phyloP scores from a whole-genome alignment of 2,888 invertebrate species.

The Nomada flava region DNA sequence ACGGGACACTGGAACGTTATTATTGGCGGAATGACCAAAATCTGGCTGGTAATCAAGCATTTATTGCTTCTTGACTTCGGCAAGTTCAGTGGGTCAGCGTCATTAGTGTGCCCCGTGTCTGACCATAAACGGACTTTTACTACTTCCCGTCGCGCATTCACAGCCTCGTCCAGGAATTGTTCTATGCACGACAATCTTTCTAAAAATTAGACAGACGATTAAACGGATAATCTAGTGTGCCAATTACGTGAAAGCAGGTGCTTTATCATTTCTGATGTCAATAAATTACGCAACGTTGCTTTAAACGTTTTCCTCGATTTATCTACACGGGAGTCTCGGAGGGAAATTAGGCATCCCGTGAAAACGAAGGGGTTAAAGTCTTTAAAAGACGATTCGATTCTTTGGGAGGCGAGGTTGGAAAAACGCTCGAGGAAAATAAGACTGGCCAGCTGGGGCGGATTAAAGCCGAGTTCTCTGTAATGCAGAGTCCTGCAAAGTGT shows the following conservation, averaged over 20 bases:
- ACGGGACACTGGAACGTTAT: constrained; percentile 15
- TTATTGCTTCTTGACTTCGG: constrained; percentile 39
- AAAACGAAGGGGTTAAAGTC: background rate
- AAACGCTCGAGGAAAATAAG: constrained; percentile 62
- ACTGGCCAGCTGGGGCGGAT: constrained; percentile 54
- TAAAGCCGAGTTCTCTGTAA: constrained; percentile 58
- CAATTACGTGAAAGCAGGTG: background rate
- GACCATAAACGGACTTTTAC: constrained; percentile 53
- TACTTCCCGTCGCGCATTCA: constrained; percentile 28
- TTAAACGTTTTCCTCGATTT: too few relatives aligned
- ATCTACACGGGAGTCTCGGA: too few relatives aligned
- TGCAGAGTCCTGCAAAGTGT: constrained; percentile 62
- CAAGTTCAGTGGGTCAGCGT: constrained; percentile 26
- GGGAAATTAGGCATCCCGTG: too few relatives aligned
- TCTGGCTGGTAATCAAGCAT: constrained; percentile 43
- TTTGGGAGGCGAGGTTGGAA: constrained; percentile 16
- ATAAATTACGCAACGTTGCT: too few relatives aligned
- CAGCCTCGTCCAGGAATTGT: background rate
- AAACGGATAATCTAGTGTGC: background rate
- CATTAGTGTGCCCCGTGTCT: constrained; percentile 37
- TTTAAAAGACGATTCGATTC: constrained; percentile 21
- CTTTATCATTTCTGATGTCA: too few relatives aligned
- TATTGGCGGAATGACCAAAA: constrained; percentile 41
- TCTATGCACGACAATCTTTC: constrained; percentile 8
- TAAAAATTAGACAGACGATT: constrained; percentile 2